These are phyloP conservation scores for Bufo gargarizans DNA, from an alignment of 2,113 vertebrate species.

Conservation along the genomic window DNA sequence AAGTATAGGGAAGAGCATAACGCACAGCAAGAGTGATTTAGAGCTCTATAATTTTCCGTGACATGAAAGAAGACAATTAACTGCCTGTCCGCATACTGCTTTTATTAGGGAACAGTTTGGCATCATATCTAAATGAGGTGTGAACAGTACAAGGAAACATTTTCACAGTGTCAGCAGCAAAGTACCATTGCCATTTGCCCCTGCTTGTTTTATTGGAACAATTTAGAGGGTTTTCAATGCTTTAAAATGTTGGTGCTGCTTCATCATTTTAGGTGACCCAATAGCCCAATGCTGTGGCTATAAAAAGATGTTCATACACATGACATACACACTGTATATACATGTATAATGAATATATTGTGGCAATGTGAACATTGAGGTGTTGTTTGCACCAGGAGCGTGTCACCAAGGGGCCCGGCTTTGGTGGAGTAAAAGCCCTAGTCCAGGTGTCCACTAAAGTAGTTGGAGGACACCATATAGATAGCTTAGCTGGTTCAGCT, in stretches of 20 bases:
- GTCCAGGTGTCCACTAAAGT: too few species aligned
- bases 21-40: constrained; percentile 47
- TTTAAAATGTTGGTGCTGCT: neutral
- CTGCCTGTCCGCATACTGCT: constrained; percentile 40
- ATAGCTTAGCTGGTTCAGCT: too few species aligned
- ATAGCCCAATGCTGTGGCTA: too few species aligned
- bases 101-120: constrained; percentile 26
- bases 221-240: neutral
- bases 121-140: constrained; percentile 40
- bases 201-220: constrained; percentile 1
- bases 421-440: too few species aligned
- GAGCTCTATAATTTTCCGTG: constrained; percentile 31
- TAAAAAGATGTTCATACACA: too few species aligned
- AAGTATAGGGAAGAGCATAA: constrained; percentile 40
- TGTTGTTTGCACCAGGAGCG: too few species aligned
- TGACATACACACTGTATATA: too few species aligned
- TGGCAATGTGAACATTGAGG: too few species aligned
- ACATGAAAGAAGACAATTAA: constrained; percentile 47
- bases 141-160: constrained; percentile 14
- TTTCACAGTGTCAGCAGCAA: constrained; percentile 34
- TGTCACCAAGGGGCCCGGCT: too few species aligned
- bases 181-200: constrained; percentile 4
- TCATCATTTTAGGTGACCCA: too few species aligned
- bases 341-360: too few species aligned
- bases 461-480: too few species aligned